Conservation (phyloP, 2,888 invertebrate species). For the Trichacis sp. region DNA sequence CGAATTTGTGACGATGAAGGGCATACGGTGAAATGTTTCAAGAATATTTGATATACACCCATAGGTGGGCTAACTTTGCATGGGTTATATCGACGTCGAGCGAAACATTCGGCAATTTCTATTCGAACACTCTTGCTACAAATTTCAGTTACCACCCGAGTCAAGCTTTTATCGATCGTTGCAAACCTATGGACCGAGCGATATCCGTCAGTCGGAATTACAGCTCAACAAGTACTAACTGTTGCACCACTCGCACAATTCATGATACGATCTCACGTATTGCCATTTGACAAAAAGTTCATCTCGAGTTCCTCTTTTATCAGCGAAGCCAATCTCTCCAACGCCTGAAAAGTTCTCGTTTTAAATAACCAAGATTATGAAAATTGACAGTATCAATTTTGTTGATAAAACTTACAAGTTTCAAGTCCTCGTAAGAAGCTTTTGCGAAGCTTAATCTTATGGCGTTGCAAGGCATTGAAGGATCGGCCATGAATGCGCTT, state of each 20-base stretch:
- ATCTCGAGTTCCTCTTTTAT: conserved; percentile 73
- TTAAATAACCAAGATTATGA: too few relatives aligned
- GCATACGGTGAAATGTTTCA: too few relatives aligned
- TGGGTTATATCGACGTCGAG: too few relatives aligned
- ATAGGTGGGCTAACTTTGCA: too few relatives aligned
- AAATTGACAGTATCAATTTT: too few relatives aligned
- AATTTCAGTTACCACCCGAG: not conserved
- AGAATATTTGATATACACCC: too few relatives aligned
- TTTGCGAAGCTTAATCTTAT: conserved; percentile 81
- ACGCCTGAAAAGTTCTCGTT: conserved; percentile 70
- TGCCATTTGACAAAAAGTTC: conserved; percentile 48
- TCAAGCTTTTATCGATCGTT: not conserved
- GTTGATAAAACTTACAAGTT: conserved; percentile 70
- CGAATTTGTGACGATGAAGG: too few relatives aligned
- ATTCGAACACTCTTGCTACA: not conserved
- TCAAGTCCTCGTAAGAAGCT: conserved; percentile 76
- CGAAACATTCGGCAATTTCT: too few relatives aligned
- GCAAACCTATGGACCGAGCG: not conserved
- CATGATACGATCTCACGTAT: conserved; percentile 43
- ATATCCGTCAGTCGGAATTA: not conserved
- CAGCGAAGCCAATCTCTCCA: conserved; percentile 73
- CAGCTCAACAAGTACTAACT: not conserved
- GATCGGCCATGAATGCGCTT: conserved; percentile 78
- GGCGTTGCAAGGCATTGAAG: conserved; percentile 75
- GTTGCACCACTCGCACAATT: too few relatives aligned